These are phyloP conservation scores for Pagetopsis macropterus DNA, from an alignment of 2,797 vertebrate species.

Conservation along the genomic window DNA sequence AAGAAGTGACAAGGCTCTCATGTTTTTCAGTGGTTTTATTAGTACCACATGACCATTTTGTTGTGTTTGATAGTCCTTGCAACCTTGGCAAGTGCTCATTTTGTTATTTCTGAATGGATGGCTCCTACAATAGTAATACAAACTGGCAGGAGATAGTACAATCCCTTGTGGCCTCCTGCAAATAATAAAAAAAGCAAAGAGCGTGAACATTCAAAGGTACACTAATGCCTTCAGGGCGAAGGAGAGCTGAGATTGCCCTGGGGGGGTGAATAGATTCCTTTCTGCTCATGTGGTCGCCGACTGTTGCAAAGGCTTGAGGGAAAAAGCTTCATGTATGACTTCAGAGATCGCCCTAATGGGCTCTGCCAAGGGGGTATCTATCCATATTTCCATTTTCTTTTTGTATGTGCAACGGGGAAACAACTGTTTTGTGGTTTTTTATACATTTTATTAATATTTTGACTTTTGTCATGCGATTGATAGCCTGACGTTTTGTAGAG, in stretches of 20 bases:
- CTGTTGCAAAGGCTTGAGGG: conserved; percentile 56
- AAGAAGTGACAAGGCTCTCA: neutral
- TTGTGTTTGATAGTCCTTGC: conserved; percentile 13
- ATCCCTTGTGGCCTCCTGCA: conserved; percentile 30
- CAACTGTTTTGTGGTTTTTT: conserved; percentile 13
- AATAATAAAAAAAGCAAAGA: conserved; percentile 49
- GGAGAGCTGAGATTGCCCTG: conserved; percentile 46
- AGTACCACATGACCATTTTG: conserved; percentile 10
- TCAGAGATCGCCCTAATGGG: conserved; percentile 21
- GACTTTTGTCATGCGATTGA: conserved; percentile 9
- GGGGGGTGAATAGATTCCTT: conserved; percentile 59
- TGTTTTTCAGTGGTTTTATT: neutral
- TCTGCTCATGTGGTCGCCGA: conserved; percentile 49
- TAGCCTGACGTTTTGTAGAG: conserved; percentile 13
- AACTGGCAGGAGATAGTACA: conserved; percentile 26
- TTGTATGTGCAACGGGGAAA: conserved; percentile 7
- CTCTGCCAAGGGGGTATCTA: neutral
- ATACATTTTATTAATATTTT: conserved; percentile 34
- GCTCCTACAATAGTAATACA: conserved; percentile 37
- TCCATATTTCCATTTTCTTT: conserved; percentile 7
- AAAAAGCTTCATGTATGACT: conserved; percentile 38
- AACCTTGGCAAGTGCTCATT: conserved; percentile 28
- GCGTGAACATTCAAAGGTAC: conserved; percentile 52
- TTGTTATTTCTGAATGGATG: conserved; percentile 20
- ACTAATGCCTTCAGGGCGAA: conserved; percentile 47